A percentile compares a stretch with the other conserved stretches of the same genome.
Evolutionary conservation across 2,797 vertebrate genomes (phyloP).

Genomic region (Hipposideros larvatus): DNA sequence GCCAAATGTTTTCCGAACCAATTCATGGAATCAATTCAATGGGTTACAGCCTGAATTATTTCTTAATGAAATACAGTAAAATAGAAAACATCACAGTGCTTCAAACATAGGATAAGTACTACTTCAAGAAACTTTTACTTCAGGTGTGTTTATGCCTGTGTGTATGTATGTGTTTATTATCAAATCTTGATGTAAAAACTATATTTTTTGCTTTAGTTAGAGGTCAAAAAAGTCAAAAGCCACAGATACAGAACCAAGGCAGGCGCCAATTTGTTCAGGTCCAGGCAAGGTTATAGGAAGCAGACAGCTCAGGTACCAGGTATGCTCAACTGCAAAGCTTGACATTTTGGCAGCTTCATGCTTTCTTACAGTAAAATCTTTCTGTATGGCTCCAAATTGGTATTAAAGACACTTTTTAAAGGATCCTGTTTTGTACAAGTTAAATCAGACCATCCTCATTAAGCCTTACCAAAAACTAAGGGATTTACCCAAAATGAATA

Average conservation of each 20-base stretch:
- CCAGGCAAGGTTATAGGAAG: not conserved
- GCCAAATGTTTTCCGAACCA: not conserved
- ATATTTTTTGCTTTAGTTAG: slow-evolving; percentile 3
- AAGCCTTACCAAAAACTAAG: slow-evolving; percentile 35
- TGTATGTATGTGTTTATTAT: not conserved
- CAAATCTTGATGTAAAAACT: slow-evolving; percentile 7
- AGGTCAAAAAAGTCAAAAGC: not conserved
- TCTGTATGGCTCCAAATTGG: not conserved
- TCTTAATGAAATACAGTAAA: not conserved
- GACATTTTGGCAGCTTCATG: not conserved
- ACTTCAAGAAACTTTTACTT: slow-evolving; percentile 23
- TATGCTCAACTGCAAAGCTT: not conserved
- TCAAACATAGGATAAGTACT: not conserved
- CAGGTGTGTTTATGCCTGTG: not conserved
- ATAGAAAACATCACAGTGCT: not conserved
- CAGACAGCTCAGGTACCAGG: not conserved
- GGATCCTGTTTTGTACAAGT: not conserved
- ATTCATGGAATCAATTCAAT: not conserved
- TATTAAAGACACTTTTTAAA: slow-evolving; percentile 16
- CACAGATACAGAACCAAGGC: not conserved
- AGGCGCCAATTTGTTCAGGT: not conserved
- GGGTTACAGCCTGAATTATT: not conserved
- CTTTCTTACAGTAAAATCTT: not conserved
- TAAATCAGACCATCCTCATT: slow-evolving; percentile 18
- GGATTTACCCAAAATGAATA: slow-evolving; percentile 18